Evolutionary conservation across 2,888 invertebrate genomes (phyloP), one percentile per base, ranked within the genome.

Genomic region (Eutolmus rufibarbis): DNA sequence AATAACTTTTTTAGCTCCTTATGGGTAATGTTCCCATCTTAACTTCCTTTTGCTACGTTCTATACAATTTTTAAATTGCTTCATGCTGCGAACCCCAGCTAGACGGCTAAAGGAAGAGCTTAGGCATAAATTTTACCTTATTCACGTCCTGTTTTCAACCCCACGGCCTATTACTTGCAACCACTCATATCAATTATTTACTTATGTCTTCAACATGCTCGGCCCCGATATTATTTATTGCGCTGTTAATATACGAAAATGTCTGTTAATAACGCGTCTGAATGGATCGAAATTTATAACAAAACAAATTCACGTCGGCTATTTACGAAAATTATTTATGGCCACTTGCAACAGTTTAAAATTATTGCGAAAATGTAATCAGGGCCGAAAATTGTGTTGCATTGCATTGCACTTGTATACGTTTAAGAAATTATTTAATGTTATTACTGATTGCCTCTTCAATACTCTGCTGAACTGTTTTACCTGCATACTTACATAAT

Each of bases 161-260:
- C 84, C 74, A 84, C 37, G 84, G 84, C 84, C 66, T 84, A 81
- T 81, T 84, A 66, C 66, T 66, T 46, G 77, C 78, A 84, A 77
- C 86, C 88, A 82, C 88, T 87, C 88, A 86, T 87, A 88, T 88
- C 88, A 88, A 88, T 88, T 88, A 88, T 88, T 88, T 87, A 88
- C 88, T 88, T 88, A 88, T 87, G 88, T 87, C 88, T 88, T 88
- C 88, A 88, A 88, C 88, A 88, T 88, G 81, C 86, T 86, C 86
- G 66, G 82, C 86, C 77, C 86, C 84, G 86, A 51, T 31, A 86
- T 88, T 88, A 88, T 88, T 88, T 88, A 88, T 88, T 87, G 87
- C 82, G 43, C 86, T 82, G 88, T 88, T 88, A 88, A 88, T 88
- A 86, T 86, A 88, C 86, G 86, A 87, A 88, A 87, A 87, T 88